Conservation (phyloP, 2,888 invertebrate genomes). For the Cephonodes hylas region DNA sequence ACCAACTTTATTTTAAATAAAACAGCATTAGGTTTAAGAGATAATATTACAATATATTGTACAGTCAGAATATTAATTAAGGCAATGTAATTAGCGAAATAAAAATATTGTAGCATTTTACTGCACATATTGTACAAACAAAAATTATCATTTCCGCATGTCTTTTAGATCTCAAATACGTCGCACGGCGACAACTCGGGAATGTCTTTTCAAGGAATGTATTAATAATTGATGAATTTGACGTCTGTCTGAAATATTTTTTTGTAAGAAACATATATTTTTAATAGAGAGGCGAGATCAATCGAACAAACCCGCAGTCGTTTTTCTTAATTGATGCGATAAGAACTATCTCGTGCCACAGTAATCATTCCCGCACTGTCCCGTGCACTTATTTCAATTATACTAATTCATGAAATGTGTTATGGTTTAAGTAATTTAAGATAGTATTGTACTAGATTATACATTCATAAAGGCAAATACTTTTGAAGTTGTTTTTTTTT, state of each 20-base stretch:
- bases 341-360: too few species aligned
- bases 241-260: too few species aligned
- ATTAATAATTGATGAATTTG: too few species aligned
- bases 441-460: background rate
- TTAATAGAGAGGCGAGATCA: too few species aligned
- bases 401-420: background rate
- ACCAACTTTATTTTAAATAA: background rate
- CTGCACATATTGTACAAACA: background rate
- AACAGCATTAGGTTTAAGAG: background rate
- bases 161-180: background rate
- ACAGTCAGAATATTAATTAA: background rate
- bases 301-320: too few species aligned
- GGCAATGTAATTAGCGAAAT: background rate
- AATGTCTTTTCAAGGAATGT: background rate
- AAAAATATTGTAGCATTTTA: background rate
- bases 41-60: too few species aligned
- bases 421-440: background rate
- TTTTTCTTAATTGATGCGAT: too few species aligned
- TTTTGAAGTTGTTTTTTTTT: too few species aligned
- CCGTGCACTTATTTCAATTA: background rate
- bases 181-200: background rate
- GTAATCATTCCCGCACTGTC: background rate
- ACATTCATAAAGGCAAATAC: background rate
- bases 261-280: too few species aligned
- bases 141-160: background rate